These are phyloP conservation scores for Hemicordylus capensis DNA, from an alignment of 2,113 vertebrate genomes.

Conservation along the genomic window DNA sequence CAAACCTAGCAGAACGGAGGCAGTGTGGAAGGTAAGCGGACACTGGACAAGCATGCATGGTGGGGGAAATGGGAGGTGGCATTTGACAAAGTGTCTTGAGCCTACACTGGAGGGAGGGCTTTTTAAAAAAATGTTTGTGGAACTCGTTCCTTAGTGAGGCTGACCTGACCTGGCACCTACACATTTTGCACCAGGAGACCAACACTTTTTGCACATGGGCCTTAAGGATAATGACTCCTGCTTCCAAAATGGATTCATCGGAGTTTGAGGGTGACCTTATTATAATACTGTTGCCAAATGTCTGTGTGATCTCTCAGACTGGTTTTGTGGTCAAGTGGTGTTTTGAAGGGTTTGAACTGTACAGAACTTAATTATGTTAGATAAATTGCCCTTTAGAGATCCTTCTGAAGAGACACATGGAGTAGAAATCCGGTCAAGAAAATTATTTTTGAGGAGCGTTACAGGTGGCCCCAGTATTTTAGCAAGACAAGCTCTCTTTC, in stretches of 20 bases:
- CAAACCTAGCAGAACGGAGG: no score
- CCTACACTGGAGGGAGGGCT: no score
- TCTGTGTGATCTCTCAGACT: neutral
- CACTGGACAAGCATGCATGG: no score
- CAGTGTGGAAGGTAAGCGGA: no score
- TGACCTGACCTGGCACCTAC: no score
- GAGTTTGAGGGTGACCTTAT: neutral
- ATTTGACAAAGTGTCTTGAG: no score
- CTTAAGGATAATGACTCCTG: no score
- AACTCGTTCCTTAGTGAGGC: no score
- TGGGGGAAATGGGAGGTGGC: no score
- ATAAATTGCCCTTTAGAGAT: neutral
- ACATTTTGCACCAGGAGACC: no score
- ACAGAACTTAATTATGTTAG: neutral
- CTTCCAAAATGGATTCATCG: neutral
- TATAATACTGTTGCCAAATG: neutral
- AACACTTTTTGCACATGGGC: no score
- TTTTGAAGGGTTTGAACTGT: neutral
- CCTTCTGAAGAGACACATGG: neutral
- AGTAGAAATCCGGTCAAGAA: neutral
- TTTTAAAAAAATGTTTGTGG: no score
- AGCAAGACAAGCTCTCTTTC: neutral
- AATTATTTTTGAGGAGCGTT: neutral
- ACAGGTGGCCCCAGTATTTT: neutral
- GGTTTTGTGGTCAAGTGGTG: neutral